phyloP scores from a whole-genome alignment of 2,797 vertebrate species.

The Melanotaenia maccullochi region DNA sequence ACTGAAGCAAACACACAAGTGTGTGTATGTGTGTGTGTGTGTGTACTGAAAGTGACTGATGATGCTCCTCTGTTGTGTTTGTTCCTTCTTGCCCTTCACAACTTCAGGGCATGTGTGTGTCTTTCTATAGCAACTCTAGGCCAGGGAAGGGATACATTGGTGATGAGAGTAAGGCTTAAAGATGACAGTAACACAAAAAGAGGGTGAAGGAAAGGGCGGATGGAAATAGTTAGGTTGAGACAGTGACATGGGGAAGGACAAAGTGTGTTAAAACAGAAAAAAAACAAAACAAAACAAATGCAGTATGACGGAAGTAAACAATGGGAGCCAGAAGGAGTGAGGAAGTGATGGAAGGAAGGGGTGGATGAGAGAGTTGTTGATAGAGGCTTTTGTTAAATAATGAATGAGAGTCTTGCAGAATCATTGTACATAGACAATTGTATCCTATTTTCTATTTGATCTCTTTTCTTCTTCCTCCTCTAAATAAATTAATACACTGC shows the following conservation, averaged over 20 bases:
- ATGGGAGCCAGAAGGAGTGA: conserved; percentile 33
- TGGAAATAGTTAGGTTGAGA: not conserved
- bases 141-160: conserved; percentile 15
- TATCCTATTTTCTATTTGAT: conserved; percentile 29
- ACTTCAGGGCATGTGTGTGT: conserved; percentile 50
- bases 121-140: conserved; percentile 53
- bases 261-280: conserved; percentile 8
- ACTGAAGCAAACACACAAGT: not conserved
- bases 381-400: conserved; percentile 40
- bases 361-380: conserved; percentile 22
- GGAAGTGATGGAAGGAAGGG: conserved; percentile 36
- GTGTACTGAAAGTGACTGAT: conserved; percentile 43
- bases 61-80: conserved; percentile 31
- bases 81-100: conserved; percentile 32
- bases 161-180: conserved; percentile 13
- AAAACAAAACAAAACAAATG: conserved; percentile 15
- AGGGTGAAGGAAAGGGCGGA: conserved; percentile 20
- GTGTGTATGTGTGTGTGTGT: not conserved
- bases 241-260: conserved; percentile 1
- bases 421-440: conserved; percentile 13
- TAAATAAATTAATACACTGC: conserved; percentile 1
- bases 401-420: conserved; percentile 25
- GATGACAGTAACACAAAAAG: conserved; percentile 12
- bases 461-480: not conserved
- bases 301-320: conserved; percentile 21